Base-by-base conservation (phyloP, 2,888 invertebrate species). In the Brachyopa scutellaris region DNA sequence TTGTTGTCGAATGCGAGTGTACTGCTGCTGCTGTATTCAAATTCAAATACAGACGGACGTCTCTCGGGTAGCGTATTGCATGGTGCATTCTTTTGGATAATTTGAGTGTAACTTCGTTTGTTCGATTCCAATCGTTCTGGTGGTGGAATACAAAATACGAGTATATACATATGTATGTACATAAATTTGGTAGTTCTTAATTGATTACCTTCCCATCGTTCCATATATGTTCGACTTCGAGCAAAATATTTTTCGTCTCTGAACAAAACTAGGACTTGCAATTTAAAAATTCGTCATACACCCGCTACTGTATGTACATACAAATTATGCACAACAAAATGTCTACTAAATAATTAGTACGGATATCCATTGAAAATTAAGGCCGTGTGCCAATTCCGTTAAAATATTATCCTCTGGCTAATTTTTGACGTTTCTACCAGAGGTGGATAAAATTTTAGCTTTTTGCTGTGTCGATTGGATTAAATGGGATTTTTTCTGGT, bases 101-200 rank as follows among this genome's bases (percentile, higher is more conserved):
- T 74, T 74, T 74, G 67, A 69, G 74, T 80, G 79, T 74, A 74
- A 74, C 74, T 80, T 74, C 67, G 79, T 80, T 79, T 69, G 47
- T 66, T 73, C 55, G 64, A 66, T 7, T 51, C n/a, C n/a, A n/a
- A 29, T 62, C 33, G 45, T 33, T 21, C 29, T 57, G 38, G 21
- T 13, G 21, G 21, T 13, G 9, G 38, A 31, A 57, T 49, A 21
- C n/a, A n/a, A n/a, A n/a, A n/a, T 13, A 5, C 15, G 1, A 13
- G 9, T 29, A 51, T 31, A 8, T 23, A 36, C n/a, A 26, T 19
- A 49, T 36, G n/a, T 21, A 45, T 26, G 42, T 21, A 38, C 26
- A 45, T n/a, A n/a, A n/a, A n/a, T n/a, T n/a, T n/a, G n/a, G n/a
- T n/a, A n/a, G 59, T 61, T 67, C 49, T 55, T 67, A 49, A 80